Base-by-base conservation (phyloP, 2,797 vertebrate genomes). In the Ptychadena robeensis region DNA sequence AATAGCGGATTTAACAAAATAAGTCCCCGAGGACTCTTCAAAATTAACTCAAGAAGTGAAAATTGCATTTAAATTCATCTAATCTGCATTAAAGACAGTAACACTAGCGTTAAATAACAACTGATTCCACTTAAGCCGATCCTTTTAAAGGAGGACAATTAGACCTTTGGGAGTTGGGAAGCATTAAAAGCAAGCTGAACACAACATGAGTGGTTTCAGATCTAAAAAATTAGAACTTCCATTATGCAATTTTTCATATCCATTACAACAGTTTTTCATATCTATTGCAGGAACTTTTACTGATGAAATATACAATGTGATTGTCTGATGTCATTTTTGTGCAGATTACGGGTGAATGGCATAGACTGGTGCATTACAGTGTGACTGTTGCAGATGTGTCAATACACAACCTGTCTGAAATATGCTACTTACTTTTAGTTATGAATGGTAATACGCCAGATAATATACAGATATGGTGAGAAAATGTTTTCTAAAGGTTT, bases 51-150 rank as follows among this genome's bases (percentile, higher is more conserved):
- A 30, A 80, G 67, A 80, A 80, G 34, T 63, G 59, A 53, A 80
- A 71, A 80, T 71, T 70, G 78, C 78, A 80, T 80, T 71, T 80
- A 71, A 59, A 71, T 80, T 70, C 53, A 71, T 70, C 57, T 70
- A 71, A 70, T 71, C 57, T 80, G 66, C 78, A 70, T 80, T 71
- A 57, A 79, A 80, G 67, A 38, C 66, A 38, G 78, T 80, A 80
- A 70, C 28, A 25, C 67, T 40, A 40, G 78, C 78, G 63, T 71
- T 80, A 70, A 80, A 80, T 70, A 70, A 80, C 53, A 71, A 80
- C 78, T 70, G 69, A 66, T 37, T 79, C 65, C 65, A 69, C 76
- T 79, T 79, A 68, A 35, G 31, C 44, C 25, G 65, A 79, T 79
- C 76, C 76, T 79, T 79, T 69, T 68, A 68, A 79, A 79, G 75